phyloP scores from a whole-genome alignment of 1,140 invertebrate species.

The Hydropsyche tenuis region DNA sequence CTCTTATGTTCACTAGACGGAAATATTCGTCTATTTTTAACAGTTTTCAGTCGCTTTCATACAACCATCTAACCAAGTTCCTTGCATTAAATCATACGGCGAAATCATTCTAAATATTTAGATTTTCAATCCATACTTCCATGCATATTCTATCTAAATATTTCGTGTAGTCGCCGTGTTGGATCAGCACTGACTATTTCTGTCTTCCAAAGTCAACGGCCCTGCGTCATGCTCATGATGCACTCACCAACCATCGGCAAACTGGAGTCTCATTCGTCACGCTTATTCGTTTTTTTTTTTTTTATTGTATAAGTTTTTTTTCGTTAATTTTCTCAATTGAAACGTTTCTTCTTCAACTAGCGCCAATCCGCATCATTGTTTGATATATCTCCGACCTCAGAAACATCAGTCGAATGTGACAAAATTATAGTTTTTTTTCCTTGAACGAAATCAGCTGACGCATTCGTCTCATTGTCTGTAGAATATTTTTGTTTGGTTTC shows the following conservation, averaged over 20 bases:
- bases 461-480: too few species aligned
- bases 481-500: too few species aligned
- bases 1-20: too few species aligned
- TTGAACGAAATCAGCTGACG: too few species aligned
- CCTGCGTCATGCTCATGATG: conserved; percentile 2
- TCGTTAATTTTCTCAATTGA: too few species aligned
- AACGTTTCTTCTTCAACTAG: background rate
- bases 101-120: conserved; percentile 1
- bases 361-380: background rate
- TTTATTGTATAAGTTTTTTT: background rate
- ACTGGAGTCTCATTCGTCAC: background rate
- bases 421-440: too few species aligned
- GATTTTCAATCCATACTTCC: background rate
- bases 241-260: background rate
- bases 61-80: too few species aligned
- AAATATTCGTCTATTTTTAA: too few species aligned
- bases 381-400: background rate
- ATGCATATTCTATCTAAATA: conserved; percentile 10
- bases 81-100: too few species aligned
- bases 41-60: too few species aligned
- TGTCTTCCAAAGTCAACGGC: conserved; percentile 20
- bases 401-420: too few species aligned
- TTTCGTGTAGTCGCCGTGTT: background rate
- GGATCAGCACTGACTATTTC: conserved; percentile 16
- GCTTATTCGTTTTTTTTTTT: conserved; percentile 3